phyloP scores from a whole-genome alignment of 2,797 vertebrate species.

The Graptemys geographica region DNA sequence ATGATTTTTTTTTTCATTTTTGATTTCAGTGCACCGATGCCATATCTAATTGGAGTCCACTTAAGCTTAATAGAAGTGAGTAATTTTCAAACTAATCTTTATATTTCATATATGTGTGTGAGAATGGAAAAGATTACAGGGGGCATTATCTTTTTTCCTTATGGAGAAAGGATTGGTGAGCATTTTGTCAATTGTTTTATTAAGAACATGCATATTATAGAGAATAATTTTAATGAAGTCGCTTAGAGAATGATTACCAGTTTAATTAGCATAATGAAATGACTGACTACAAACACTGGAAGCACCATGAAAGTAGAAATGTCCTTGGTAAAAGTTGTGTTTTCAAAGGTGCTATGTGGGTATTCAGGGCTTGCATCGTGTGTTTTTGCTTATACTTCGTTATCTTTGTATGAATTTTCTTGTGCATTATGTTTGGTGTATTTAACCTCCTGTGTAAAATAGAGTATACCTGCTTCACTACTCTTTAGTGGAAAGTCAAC shows the following conservation, averaged over 20 bases:
- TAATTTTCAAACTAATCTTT: constrained; percentile 26
- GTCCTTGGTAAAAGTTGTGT: not conserved
- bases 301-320: not conserved
- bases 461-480: not conserved
- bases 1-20: constrained; percentile 36
- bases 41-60: constrained; percentile 97
- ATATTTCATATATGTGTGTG: fast-evolving
- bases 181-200: not conserved
- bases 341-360: not conserved
- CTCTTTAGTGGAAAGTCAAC: not conserved
- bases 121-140: not conserved
- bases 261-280: not conserved
- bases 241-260: not conserved
- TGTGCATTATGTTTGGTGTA: not conserved
- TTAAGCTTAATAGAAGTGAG: constrained; percentile 97
- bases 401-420: not conserved
- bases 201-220: not conserved
- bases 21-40: constrained; percentile 94
- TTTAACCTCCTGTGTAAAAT: not conserved
- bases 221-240: not conserved
- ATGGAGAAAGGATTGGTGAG: not conserved
- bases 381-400: not conserved
- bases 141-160: not conserved
- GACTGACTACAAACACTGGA: not conserved
- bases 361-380: fast-evolving